Conservation (phyloP, 2,888 invertebrate species). For the Melinopterus prodromus region DNA sequence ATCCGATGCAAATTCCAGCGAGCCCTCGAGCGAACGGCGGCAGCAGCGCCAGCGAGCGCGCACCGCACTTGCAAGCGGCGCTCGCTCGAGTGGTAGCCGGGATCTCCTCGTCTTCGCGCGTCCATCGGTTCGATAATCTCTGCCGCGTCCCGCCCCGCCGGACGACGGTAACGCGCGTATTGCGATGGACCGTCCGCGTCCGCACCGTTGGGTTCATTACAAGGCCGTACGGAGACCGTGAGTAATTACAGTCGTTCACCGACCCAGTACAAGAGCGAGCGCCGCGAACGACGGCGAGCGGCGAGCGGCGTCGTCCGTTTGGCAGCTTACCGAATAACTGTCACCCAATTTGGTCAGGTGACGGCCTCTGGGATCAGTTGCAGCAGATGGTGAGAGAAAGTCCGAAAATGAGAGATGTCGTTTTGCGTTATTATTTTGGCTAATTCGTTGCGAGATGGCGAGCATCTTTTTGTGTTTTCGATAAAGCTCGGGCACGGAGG, state of each 20-base stretch:
- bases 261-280: slow-evolving; percentile 31
- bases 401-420: no score
- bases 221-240: slow-evolving; percentile 37
- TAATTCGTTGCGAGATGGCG: no score
- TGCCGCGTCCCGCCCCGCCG: neutral
- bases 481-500: no score
- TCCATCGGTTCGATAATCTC: slow-evolving; percentile 18
- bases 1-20: slow-evolving; percentile 16
- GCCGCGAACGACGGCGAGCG: neutral
- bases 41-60: slow-evolving; percentile 16
- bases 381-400: no score
- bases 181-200: slow-evolving; percentile 10
- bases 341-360: no score
- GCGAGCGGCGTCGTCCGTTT: no score
- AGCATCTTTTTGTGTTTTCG: no score
- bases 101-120: neutral
- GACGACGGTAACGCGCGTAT: neutral
- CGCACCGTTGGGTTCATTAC: slow-evolving; percentile 33
- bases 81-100: neutral
- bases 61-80: neutral
- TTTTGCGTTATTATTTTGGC: no score
- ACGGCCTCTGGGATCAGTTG: no score
- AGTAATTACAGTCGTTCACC: slow-evolving; percentile 36
- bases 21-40: slow-evolving; percentile 9
- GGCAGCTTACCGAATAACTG: no score